Conservation (phyloP, 2,888 invertebrate genomes). For the Caenorhabditis panamensis region DNA sequence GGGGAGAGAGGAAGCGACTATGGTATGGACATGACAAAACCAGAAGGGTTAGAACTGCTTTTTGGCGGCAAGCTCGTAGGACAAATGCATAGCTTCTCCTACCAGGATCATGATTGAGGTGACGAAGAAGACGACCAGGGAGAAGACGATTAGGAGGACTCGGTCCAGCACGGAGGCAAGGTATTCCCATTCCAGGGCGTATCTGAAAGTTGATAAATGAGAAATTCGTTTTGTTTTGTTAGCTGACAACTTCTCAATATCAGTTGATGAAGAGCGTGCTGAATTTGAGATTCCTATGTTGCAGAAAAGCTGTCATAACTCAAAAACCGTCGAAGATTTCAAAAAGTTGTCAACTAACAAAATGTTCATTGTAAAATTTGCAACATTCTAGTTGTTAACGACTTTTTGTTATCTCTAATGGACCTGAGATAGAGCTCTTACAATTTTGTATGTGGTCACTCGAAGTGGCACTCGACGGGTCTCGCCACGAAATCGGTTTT, state of each 20-base stretch:
- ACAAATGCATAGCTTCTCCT: conserved; percentile 80
- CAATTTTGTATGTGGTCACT: too few relatives aligned
- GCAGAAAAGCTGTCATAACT: too few relatives aligned
- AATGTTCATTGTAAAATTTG: too few relatives aligned
- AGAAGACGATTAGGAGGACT: conserved; percentile 76
- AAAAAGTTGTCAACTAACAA: too few relatives aligned
- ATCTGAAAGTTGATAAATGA: conserved; percentile 62
- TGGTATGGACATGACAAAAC: background rate
- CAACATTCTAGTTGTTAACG: background rate
- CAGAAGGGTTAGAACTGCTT: conserved; percentile 36
- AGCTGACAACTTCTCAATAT: background rate
- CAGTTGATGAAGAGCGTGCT: background rate
- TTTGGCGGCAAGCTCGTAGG: conserved; percentile 68
- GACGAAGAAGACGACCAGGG: conserved; percentile 76
- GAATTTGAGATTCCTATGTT: too few relatives aligned
- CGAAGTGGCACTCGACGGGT: too few relatives aligned
- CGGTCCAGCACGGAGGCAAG: conserved; percentile 77
- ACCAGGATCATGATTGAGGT: conserved; percentile 79
- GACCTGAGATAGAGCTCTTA: background rate
- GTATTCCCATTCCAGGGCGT: conserved; percentile 79
- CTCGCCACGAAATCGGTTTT: too few relatives aligned
- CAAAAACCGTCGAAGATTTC: too few relatives aligned
- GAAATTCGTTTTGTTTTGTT: background rate
- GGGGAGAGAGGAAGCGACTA: background rate
- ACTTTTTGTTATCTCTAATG: background rate